Conservation (phyloP, 2,888 invertebrate genomes). For the Selenia dentaria region DNA sequence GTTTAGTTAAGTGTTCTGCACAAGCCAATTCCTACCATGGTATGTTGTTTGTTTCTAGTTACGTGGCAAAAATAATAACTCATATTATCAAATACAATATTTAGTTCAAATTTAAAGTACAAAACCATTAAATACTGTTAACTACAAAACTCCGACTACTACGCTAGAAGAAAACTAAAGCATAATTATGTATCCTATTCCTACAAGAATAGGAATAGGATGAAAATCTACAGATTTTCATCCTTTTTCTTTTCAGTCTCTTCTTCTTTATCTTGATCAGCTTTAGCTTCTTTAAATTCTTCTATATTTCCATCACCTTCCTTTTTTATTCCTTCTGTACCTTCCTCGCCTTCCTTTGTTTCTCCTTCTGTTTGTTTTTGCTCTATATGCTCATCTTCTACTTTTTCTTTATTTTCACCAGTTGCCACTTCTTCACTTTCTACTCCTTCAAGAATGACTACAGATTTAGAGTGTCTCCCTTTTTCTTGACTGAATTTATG, state of each 20-base stretch:
- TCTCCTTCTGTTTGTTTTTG: slow-evolving; percentile 7
- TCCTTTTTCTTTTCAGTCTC: neutral
- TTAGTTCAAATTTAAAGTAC: neutral
- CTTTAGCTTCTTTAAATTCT: neutral
- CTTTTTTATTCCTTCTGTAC: slow-evolving; percentile 23
- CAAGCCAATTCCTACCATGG: no score
- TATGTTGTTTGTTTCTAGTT: no score
- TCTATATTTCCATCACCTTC: neutral
- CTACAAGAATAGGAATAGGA: neutral
- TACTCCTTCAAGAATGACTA: slow-evolving; percentile 31
- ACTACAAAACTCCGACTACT: neutral
- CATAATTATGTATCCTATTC: no score
- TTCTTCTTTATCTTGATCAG: neutral
- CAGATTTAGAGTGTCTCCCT: slow-evolving; percentile 41
- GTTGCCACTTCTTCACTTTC: slow-evolving; percentile 11
- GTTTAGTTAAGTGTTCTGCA: no score
- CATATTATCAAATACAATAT: neutral
- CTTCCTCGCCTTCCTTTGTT: slow-evolving; percentile 28
- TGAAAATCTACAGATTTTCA: neutral
- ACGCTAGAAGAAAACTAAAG: neutral
- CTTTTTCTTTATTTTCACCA: slow-evolving; percentile 1
- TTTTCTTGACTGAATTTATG: slow-evolving; percentile 37
- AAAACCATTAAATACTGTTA: neutral
- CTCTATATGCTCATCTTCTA: slow-evolving; percentile 15
- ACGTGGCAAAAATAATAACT: no score